These are phyloP conservation scores for Leptoteleia sp. DNA, from an alignment of 1,140 invertebrate species.

Conservation along the genomic window DNA sequence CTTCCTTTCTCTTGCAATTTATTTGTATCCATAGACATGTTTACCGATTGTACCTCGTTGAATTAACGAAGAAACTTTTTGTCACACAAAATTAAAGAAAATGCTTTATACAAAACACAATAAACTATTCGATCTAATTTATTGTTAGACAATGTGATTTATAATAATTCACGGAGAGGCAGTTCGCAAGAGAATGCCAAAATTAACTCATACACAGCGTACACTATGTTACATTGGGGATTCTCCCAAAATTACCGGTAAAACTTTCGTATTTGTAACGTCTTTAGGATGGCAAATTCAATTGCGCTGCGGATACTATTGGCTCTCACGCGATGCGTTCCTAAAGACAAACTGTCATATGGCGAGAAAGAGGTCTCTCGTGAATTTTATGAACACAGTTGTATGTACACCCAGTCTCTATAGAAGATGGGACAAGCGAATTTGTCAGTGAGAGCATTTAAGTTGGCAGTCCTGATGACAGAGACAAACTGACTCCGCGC, in stretches of 20 bases:
- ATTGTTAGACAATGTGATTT: neutral
- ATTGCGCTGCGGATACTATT: neutral
- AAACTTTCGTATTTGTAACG: conserved; percentile 52
- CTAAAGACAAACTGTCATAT: conserved; percentile 5
- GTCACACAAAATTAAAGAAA: neutral
- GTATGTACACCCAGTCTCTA: too few relatives aligned
- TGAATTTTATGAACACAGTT: too few relatives aligned
- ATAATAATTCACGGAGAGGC: conserved; percentile 10
- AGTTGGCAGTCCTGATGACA: too few relatives aligned
- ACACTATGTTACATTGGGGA: too few relatives aligned
- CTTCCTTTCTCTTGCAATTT: conserved; percentile 18
- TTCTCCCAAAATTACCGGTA: conserved; percentile 51
- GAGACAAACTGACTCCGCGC: too few relatives aligned
- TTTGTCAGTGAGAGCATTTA: too few relatives aligned
- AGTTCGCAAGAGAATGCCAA: conserved; percentile 32
- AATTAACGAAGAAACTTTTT: neutral
- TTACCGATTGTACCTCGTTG: neutral
- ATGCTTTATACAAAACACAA: neutral
- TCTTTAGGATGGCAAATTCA: conserved; percentile 30
- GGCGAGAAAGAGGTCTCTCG: too few relatives aligned
- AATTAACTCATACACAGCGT: conserved; percentile 34
- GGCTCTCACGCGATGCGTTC: neutral
- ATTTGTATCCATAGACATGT: conserved; percentile 20
- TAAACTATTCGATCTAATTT: neutral
- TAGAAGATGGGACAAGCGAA: too few relatives aligned